Conservation (phyloP, 2,113 vertebrate species). For the Piliocolobus tephrosceles region DNA sequence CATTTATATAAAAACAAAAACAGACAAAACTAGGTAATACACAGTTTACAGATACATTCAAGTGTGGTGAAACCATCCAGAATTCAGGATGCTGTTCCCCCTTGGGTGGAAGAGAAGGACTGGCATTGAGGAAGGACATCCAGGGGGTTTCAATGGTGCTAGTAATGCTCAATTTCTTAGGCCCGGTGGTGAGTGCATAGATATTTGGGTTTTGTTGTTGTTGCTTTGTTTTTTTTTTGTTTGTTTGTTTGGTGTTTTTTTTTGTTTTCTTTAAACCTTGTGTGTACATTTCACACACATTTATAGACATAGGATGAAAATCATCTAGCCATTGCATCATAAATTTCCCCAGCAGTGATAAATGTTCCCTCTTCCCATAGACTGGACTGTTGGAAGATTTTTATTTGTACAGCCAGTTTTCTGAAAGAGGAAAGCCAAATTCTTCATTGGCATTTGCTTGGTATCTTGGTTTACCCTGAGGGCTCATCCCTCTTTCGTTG, state of each 20-base stretch:
- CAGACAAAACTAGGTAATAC: background rate
- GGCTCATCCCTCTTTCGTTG: background rate
- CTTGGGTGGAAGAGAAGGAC: background rate
- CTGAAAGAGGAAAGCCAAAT: background rate
- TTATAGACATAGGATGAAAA: background rate
- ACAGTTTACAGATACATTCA: background rate
- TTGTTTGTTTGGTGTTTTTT: background rate
- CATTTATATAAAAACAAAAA: background rate
- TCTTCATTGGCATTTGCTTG: background rate
- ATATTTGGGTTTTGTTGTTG: background rate
- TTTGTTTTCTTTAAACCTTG: background rate
- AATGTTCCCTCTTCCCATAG: background rate
- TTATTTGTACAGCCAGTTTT: background rate
- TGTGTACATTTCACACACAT: background rate
- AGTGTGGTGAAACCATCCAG: background rate
- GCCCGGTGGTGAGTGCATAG: background rate
- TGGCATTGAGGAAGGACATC: background rate
- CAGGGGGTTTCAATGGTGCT: background rate
- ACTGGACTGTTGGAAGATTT: background rate
- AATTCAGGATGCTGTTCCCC: background rate
- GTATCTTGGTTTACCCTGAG: background rate
- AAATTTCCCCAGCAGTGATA: background rate
- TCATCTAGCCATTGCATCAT: background rate
- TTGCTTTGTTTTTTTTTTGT: background rate
- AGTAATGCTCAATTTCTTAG: background rate